These are phyloP conservation scores for Hirtodrosophila alboralis DNA, from an alignment of 2,888 invertebrate genomes.

Conservation along the genomic window DNA sequence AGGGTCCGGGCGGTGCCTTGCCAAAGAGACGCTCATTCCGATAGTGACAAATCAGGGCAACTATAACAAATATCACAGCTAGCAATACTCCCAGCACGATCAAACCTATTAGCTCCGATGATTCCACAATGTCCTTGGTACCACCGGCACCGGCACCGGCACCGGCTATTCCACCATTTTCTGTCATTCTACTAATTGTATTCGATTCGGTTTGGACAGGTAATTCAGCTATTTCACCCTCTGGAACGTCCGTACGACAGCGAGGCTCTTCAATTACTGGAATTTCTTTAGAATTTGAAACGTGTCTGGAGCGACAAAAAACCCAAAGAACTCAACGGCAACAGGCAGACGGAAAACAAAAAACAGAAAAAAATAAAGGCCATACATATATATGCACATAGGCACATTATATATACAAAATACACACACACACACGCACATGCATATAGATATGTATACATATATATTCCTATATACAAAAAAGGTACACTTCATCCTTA, in stretches of 20 bases:
- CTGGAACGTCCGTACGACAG: slow-evolving; percentile 57
- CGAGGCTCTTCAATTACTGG: slow-evolving; percentile 66
- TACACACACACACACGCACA: neutral
- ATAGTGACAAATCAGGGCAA: slow-evolving; percentile 55
- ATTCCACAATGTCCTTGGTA: neutral
- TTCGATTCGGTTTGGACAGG: neutral
- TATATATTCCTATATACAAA: neutral
- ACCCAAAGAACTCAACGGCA: slow-evolving; percentile 6
- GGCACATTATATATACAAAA: neutral
- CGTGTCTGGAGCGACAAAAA: slow-evolving; percentile 47
- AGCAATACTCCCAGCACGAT: slow-evolving; percentile 33
- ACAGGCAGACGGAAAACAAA: slow-evolving; percentile 13
- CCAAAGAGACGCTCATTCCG: slow-evolving; percentile 58
- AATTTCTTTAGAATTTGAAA: slow-evolving; percentile 63
- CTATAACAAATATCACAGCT: slow-evolving; percentile 17
- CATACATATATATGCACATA: slow-evolving; percentile 1
- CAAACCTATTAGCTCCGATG: neutral
- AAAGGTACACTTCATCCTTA: slow-evolving; percentile 25
- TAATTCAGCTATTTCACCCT: slow-evolving; percentile 1
- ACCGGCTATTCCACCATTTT: slow-evolving; percentile 6
- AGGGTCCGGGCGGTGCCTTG: slow-evolving; percentile 88
- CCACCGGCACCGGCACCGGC: neutral
- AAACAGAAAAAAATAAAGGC: slow-evolving; percentile 26
- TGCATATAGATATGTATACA: neutral
- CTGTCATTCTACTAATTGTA: slow-evolving; percentile 5